Evolutionary conservation across 2,888 invertebrate species (phyloP), one percentile per base, ranked within the genome.

Genomic region (Plagodis pulveraria): DNA sequence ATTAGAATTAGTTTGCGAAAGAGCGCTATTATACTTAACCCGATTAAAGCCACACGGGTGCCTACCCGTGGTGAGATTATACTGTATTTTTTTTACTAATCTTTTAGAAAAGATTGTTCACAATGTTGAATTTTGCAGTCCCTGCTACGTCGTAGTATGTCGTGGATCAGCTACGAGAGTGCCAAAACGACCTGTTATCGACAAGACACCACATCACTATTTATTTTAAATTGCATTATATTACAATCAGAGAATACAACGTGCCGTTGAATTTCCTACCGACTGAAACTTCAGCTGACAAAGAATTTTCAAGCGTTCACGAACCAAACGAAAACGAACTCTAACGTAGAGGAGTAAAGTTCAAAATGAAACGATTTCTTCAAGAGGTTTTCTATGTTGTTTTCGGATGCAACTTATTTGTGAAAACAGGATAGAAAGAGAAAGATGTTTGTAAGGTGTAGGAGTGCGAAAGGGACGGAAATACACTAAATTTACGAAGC

Each of bases 391-490:
- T 91, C 87, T 89, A 87, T 89, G 86, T 91, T 91, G 91, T 91
- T 91, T 92, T 91, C 86, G 89, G 89, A 89, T 89, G 86, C 86
- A 90, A 89, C 86, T 91, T 91, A 91, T 92, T 91, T 91, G 91
- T 89, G 90, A 91, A 89, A 92, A 91, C 91, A 89, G 76, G 87
- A 80, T 72, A 55, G 77, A 91, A 65, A 49, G 86, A 80, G 88
- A 87, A 40, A 56, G 78, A 40, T 65, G 62, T 72, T 76, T 58
- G 62, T 57, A 66, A 68, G 62, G 62, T 56, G 46, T 41, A 52
- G 66, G 69, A 43, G 86, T 69, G 75, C 6, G 75, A 91, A 57
- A 58, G 77, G 68, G 87, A 86, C 47, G 65, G 74, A 76, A 76
- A 86, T 84, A 90, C 84, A 87, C 88, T 87, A 92, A 92, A 92